Evolutionary conservation across 2,797 vertebrate species (phyloP).

Genomic region (Rallus crepitans): DNA sequence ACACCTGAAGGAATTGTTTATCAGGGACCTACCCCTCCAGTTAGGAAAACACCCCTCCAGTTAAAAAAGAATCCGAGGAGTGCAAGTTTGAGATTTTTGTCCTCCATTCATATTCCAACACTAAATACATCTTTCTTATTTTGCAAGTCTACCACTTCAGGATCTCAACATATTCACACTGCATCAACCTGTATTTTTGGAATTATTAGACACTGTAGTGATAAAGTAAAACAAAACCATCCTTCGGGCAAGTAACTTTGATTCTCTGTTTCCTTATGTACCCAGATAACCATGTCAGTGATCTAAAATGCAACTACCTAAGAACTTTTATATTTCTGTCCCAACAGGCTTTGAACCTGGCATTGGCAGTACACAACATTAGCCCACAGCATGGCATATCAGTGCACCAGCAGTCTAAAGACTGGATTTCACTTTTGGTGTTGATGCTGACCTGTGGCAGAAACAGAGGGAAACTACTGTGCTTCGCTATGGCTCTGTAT

Average conservation of each 20-base stretch:
- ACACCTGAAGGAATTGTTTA: background rate
- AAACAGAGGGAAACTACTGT: background rate
- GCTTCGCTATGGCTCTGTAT: background rate
- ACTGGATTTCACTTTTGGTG: background rate
- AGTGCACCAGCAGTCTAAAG: background rate
- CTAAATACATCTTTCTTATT: constrained; percentile 40
- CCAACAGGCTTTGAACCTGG: background rate
- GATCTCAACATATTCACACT: background rate
- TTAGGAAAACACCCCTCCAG: background rate
- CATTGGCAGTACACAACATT: background rate
- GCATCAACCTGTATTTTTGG: background rate
- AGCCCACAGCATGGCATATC: accelerated
- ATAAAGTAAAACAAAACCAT: background rate
- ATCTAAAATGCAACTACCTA: background rate
- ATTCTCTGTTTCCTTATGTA: background rate
- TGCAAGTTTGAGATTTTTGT: background rate
- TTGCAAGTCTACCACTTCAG: background rate
- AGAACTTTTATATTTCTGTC: background rate
- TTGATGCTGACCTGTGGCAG: too few species aligned
- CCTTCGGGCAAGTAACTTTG: background rate
- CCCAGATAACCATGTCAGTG: background rate
- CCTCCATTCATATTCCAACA: constrained; percentile 39
- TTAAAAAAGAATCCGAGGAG: background rate
- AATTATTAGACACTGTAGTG: background rate
- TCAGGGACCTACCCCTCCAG: background rate